Percentiles rank a stretch among this genome's conserved stretches.
phyloP scores from a whole-genome alignment of 2,113 vertebrate genomes.

The Procavia capensis region DNA sequence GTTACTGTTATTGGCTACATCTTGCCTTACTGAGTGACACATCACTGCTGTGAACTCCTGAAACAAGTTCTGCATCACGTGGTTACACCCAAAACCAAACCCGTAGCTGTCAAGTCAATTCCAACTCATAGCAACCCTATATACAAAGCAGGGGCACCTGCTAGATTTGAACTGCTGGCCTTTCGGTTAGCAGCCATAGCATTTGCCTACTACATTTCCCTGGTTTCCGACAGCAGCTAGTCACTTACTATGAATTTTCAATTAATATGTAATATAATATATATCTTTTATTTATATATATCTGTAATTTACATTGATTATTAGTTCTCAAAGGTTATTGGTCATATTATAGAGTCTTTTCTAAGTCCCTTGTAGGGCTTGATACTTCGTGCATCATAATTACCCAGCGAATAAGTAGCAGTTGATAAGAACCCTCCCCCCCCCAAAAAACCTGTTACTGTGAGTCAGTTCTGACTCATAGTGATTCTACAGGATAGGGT shows the following conservation, averaged over 20 bases:
- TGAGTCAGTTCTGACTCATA: no score
- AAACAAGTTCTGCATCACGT: background rate
- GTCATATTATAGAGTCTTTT: background rate
- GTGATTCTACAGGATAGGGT: no score
- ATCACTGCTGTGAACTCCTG: background rate
- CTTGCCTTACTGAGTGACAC: background rate
- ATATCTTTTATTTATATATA: background rate
- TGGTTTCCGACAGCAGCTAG: no score
- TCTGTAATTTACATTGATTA: constrained; percentile 13
- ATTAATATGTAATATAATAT: background rate
- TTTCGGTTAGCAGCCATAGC: no score
- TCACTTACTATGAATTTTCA: background rate
- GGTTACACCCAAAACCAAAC: no score
- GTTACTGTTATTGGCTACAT: background rate
- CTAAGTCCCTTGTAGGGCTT: background rate
- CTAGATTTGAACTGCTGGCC: no score
- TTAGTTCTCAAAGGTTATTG: background rate
- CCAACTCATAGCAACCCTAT: no score
- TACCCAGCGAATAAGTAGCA: background rate
- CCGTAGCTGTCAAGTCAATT: no score
- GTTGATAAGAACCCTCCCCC: no score
- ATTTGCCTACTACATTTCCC: no score
- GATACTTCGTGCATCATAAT: background rate
- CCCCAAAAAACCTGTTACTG: no score
- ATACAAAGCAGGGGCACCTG: no score